Evolutionary conservation across 2,797 vertebrate species (phyloP).

Genomic region (Arrhamphus sclerolepis): DNA sequence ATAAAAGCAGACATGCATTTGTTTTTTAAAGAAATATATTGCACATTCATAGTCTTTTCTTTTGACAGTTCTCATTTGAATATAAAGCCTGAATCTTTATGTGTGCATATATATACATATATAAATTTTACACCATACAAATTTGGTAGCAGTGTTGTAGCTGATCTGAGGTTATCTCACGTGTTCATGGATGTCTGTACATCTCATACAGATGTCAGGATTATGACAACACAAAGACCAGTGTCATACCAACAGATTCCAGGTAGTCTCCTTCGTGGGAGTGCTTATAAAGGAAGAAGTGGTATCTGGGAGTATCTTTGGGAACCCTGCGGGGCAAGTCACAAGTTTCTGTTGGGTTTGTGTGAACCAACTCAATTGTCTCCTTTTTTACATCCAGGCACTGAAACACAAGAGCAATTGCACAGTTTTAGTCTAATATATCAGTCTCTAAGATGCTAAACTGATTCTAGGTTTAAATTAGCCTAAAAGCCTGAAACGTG

Average conservation of each 20-base stretch:
- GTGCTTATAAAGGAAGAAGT: conserved; percentile 98
- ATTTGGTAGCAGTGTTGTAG: too few relatives aligned
- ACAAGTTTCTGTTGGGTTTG: conserved; percentile 86
- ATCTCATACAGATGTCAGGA: background rate
- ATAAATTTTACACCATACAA: too few relatives aligned
- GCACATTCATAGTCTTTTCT: background rate
- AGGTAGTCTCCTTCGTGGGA: conserved; percentile 93
- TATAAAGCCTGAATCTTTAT: background rate
- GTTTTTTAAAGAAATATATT: too few relatives aligned
- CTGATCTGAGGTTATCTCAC: background rate
- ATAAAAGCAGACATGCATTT: background rate
- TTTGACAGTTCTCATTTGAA: background rate
- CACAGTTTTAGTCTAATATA: background rate
- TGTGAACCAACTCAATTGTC: conserved; percentile 94
- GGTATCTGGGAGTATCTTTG: conserved; percentile 93
- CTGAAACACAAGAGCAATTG: conserved; percentile 57
- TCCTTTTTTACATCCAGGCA: conserved; percentile 91
- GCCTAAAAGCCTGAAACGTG: background rate
- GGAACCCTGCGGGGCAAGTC: conserved; percentile 91
- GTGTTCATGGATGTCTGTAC: background rate
- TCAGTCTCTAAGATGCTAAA: background rate
- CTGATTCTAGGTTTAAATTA: background rate
- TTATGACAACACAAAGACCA: conserved; percentile 12
- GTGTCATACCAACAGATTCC: conserved; percentile 90
- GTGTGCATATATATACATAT: too few relatives aligned